These are phyloP conservation scores for Panagrolaimus sp. DNA, from an alignment of 1,140 invertebrate genomes.

Conservation along the genomic window DNA sequence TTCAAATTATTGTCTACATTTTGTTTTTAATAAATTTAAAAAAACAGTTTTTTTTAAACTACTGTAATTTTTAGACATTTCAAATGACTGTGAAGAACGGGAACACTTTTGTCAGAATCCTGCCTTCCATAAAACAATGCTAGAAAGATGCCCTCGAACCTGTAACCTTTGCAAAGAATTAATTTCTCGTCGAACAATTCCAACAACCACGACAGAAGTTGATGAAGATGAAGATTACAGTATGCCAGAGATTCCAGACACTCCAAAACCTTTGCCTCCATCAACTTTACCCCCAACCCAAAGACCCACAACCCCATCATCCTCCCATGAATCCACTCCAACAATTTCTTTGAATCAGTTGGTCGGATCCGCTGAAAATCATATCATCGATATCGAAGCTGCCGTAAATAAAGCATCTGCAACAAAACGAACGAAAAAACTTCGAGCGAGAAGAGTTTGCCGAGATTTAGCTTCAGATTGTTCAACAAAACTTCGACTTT, in stretches of 20 bases:
- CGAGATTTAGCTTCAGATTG: not conserved
- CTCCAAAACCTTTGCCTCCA: not conserved
- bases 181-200: not conserved
- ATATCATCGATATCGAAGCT: not conserved
- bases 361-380: not conserved
- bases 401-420: not conserved
- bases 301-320: not conserved
- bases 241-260: not conserved
- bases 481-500: not conserved
- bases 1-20: not conserved
- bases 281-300: not conserved
- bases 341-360: not conserved
- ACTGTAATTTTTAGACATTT: not conserved
- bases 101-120: constrained; percentile 5
- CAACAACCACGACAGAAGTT: not conserved
- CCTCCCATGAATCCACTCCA: not conserved
- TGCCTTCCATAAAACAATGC: constrained; percentile 10
- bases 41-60: not conserved
- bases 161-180: constrained; percentile 9
- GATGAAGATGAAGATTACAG: not conserved
- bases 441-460: not conserved
- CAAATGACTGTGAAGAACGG: not conserved
- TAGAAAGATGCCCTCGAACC: not conserved
- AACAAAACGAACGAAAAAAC: not conserved
- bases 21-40: no score